These are phyloP conservation scores for Ecliptopera silaceata DNA, from an alignment of 2,888 invertebrate species.

Conservation along the genomic window DNA sequence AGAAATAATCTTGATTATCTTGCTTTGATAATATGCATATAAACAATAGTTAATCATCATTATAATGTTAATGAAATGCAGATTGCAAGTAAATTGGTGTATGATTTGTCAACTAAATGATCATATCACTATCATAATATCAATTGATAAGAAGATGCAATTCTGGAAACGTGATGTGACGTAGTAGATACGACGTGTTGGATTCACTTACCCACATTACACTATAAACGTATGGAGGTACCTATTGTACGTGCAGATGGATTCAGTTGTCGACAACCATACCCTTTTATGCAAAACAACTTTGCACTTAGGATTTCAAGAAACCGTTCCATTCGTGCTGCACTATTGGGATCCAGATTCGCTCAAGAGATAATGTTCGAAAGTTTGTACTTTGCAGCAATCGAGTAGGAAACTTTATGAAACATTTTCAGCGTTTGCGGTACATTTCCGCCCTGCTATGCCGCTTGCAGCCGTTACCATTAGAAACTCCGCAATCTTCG, in stretches of 20 bases:
- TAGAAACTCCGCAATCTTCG: conserved; percentile 23
- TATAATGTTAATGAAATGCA: conserved; percentile 12
- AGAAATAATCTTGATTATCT: conserved; percentile 5
- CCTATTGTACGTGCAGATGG: too few species aligned
- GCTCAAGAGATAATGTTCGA: neutral
- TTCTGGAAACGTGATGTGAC: neutral
- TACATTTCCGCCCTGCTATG: conserved; percentile 3
- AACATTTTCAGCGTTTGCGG: conserved; percentile 14
- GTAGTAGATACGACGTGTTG: neutral
- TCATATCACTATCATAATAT: neutral
- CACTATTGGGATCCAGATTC: conserved; percentile 1
- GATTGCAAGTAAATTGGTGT: conserved; percentile 13
- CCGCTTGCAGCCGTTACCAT: conserved; percentile 1
- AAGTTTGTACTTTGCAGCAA: conserved; percentile 2
- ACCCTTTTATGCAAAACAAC: too few species aligned
- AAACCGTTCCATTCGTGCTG: neutral
- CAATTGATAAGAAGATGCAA: neutral
- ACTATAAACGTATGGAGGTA: neutral
- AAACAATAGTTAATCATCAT: conserved; percentile 6
- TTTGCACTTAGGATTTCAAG: too few species aligned
- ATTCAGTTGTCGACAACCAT: too few species aligned
- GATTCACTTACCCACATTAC: neutral
- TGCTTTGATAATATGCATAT: conserved; percentile 17
- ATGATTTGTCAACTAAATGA: conserved; percentile 2
- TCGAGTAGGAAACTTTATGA: conserved; percentile 4